These are phyloP conservation scores for Trachelus tabidus DNA, from an alignment of 2,888 invertebrate species.

Conservation along the genomic window DNA sequence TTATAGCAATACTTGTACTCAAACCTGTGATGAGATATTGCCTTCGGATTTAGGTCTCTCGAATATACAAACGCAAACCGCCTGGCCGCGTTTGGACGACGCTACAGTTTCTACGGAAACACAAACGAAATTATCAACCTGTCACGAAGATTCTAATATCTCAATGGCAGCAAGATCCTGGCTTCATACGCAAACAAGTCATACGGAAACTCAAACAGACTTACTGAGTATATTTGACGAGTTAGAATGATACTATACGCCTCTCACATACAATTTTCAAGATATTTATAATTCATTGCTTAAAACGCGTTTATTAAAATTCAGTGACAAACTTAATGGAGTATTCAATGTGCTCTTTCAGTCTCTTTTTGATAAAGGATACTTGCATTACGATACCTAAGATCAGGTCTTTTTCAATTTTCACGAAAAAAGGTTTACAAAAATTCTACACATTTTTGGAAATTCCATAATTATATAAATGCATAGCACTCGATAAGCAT, in stretches of 20 bases:
- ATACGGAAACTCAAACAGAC: conserved; percentile 71
- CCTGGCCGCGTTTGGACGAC: conserved; percentile 69
- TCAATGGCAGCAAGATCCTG: conserved; percentile 40
- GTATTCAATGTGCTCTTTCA: not conserved
- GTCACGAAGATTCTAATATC: conserved; percentile 39
- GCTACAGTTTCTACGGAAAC: conserved; percentile 72
- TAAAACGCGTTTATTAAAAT: not conserved
- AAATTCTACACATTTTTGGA: not conserved
- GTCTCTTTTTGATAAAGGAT: not conserved
- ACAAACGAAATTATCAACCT: conserved; percentile 65
- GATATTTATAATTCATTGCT: not conserved
- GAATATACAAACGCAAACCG: conserved; percentile 76
- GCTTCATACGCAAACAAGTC: conserved; percentile 61
- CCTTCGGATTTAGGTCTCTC: conserved; percentile 70
- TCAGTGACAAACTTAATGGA: not conserved
- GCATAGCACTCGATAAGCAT: not conserved
- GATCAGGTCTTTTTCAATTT: not conserved
- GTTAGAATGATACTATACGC: conserved; percentile 32
- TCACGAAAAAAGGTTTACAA: not conserved
- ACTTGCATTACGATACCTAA: not conserved
- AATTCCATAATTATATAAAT: not conserved
- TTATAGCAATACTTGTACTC: conserved; percentile 68
- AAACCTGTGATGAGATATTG: conserved; percentile 71
- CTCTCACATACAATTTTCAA: not conserved
- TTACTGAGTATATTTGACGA: conserved; percentile 59